Conservation (phyloP, 2,888 invertebrate genomes). For the Syritta pipiens region DNA sequence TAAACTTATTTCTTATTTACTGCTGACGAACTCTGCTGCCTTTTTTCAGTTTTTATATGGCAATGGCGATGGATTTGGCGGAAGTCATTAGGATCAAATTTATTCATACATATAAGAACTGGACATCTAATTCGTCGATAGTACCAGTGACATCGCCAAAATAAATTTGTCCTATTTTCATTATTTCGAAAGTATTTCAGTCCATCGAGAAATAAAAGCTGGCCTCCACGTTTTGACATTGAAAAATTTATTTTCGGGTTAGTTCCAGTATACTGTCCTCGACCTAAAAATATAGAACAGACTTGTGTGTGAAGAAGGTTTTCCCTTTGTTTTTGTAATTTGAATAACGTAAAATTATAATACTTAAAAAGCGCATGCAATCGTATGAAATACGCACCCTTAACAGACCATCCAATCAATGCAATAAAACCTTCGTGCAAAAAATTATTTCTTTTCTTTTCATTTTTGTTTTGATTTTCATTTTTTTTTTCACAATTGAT, state of each 20-base stretch:
- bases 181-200: constrained; percentile 78
- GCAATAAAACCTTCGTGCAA: constrained; percentile 21
- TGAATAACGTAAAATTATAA: neutral
- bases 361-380: neutral
- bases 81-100: constrained; percentile 76
- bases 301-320: constrained; percentile 33
- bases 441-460: too few relatives aligned
- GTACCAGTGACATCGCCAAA: constrained; percentile 79
- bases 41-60: constrained; percentile 74
- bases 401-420: neutral
- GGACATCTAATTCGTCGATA: constrained; percentile 78
- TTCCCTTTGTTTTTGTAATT: neutral
- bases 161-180: constrained; percentile 78
- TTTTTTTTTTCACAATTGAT: constrained; percentile 15
- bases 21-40: constrained; percentile 50
- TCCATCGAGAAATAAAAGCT: constrained; percentile 77
- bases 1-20: constrained; percentile 10
- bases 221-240: constrained; percentile 77
- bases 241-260: constrained; percentile 77
- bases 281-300: constrained; percentile 60
- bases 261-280: constrained; percentile 73
- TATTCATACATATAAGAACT: constrained; percentile 78
- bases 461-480: neutral
- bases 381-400: constrained; percentile 8
- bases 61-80: constrained; percentile 78